Percentiles rank a stretch among this genome's conserved stretches.
Conservation (phyloP, 2,797 vertebrate species). For the Cetoscarus ocellatus region DNA sequence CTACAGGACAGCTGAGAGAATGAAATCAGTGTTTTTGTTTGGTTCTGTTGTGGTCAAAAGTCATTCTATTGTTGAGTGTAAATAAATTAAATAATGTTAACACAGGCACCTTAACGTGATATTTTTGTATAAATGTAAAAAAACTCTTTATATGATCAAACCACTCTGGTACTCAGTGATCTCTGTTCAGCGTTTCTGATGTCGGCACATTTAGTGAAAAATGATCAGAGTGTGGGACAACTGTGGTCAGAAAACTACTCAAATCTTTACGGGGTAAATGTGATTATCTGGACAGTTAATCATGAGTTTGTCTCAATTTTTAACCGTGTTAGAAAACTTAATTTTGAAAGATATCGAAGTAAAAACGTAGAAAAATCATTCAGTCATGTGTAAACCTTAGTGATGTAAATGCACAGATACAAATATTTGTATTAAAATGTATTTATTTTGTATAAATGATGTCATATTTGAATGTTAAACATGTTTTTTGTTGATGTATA, state of each 20-base stretch:
- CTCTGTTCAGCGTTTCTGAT: not conserved
- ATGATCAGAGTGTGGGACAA: too few relatives aligned
- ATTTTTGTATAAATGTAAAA: not conserved
- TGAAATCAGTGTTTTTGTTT: too few relatives aligned
- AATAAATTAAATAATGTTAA: not conserved
- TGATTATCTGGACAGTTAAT: too few relatives aligned
- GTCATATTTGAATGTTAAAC: slow-evolving; percentile 2
- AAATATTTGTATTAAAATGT: not conserved
- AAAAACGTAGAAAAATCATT: not conserved
- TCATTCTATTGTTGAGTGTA: not conserved
- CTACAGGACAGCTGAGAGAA: too few relatives aligned
- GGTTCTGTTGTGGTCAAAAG: not conserved
- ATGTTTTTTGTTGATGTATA: not conserved
- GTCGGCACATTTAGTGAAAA: too few relatives aligned
- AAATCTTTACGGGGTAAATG: too few relatives aligned
- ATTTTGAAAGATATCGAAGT: too few relatives aligned
- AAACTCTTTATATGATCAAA: not conserved
- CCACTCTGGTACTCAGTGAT: not conserved
- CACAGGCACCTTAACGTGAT: slow-evolving; percentile 5
- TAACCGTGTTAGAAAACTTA: too few relatives aligned
- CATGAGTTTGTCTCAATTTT: too few relatives aligned
- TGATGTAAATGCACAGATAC: not conserved
- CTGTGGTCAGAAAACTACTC: too few relatives aligned
- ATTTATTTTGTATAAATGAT: slow-evolving; percentile 5
- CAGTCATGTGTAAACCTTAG: not conserved